phyloP scores from a whole-genome alignment of 35 echinoderm and acorn worm genomes.

The Heliocidaris erythrogramma region DNA sequence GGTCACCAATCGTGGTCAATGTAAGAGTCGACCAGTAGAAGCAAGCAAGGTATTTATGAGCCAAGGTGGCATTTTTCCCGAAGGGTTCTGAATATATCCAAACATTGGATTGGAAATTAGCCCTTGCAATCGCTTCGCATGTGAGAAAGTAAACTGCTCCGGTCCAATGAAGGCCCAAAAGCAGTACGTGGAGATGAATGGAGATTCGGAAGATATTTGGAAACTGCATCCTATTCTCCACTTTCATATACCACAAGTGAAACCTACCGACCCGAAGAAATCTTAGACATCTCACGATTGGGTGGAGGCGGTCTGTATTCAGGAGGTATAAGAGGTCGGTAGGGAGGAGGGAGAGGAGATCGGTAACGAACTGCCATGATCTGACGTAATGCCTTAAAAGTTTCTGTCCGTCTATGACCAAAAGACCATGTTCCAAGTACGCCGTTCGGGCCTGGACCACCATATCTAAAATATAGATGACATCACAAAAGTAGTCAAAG shows the following conservation, averaged over 20 bases:
- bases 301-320: neutral
- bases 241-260: slow-evolving; percentile 55
- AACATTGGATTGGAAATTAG: neutral
- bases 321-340: slow-evolving; percentile 70
- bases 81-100: slow-evolving; percentile 63
- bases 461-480: slow-evolving; percentile 80
- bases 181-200: slow-evolving; percentile 67
- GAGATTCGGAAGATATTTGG: slow-evolving; percentile 74
- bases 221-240: slow-evolving; percentile 53
- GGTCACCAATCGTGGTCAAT: slow-evolving; percentile 82
- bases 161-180: slow-evolving; percentile 68
- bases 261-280: slow-evolving; percentile 68
- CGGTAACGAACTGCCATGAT: slow-evolving; percentile 55
- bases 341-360: slow-evolving; percentile 64
- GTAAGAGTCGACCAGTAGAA: slow-evolving; percentile 89
- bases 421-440: slow-evolving; percentile 79
- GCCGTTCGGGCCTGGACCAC: slow-evolving; percentile 70
- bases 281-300: slow-evolving; percentile 67
- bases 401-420: slow-evolving; percentile 56
- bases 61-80: slow-evolving; percentile 47
- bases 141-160: slow-evolving; percentile 65
- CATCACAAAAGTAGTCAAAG: slow-evolving; percentile 72
- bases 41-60: slow-evolving; percentile 68
- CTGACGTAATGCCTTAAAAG: slow-evolving; percentile 65
- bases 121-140: slow-evolving; percentile 60